These are phyloP conservation scores for Auanema freiburgensis DNA, from an alignment of 2,888 invertebrate species.

Conservation along the genomic window DNA sequence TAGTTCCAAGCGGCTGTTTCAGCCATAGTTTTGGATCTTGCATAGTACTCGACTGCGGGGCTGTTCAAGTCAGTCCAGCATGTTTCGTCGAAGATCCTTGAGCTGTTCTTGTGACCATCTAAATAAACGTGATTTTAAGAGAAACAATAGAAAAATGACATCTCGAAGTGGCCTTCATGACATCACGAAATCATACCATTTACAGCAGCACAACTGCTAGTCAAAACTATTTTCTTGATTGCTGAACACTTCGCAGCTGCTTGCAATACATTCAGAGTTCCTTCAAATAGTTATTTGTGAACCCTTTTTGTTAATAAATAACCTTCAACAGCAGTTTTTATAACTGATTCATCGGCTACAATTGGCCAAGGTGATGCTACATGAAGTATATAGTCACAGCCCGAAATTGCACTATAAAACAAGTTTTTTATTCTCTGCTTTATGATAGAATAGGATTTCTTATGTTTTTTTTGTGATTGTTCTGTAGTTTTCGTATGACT, in stretches of 20 bases:
- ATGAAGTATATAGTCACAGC: conserved; percentile 44
- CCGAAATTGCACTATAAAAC: conserved; percentile 36
- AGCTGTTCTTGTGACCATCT: conserved; percentile 41
- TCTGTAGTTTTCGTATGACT: too few species aligned
- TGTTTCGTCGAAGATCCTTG: conserved; percentile 44
- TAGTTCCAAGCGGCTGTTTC: conserved; percentile 47
- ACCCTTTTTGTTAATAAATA: neutral
- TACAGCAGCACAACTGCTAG: conserved; percentile 65
- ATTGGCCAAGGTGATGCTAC: conserved; percentile 51
- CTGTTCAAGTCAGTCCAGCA: conserved; percentile 40
- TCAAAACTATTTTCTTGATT: conserved; percentile 67
- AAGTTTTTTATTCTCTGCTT: neutral
- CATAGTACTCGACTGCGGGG: conserved; percentile 36
- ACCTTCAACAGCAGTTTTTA: conserved; percentile 66
- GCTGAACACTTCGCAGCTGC: conserved; percentile 65
- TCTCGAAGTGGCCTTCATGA: neutral
- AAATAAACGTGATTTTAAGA: neutral
- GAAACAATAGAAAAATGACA: neutral
- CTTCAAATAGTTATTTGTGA: conserved; percentile 56
- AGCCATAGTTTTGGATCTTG: conserved; percentile 47
- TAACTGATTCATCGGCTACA: conserved; percentile 47
- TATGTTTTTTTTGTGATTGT: neutral
- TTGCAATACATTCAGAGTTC: conserved; percentile 67
- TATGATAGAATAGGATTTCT: neutral
- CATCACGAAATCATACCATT: conserved; percentile 29